Base-by-base conservation (phyloP, 2,113 vertebrate genomes). In the Ardeotis arabs region DNA sequence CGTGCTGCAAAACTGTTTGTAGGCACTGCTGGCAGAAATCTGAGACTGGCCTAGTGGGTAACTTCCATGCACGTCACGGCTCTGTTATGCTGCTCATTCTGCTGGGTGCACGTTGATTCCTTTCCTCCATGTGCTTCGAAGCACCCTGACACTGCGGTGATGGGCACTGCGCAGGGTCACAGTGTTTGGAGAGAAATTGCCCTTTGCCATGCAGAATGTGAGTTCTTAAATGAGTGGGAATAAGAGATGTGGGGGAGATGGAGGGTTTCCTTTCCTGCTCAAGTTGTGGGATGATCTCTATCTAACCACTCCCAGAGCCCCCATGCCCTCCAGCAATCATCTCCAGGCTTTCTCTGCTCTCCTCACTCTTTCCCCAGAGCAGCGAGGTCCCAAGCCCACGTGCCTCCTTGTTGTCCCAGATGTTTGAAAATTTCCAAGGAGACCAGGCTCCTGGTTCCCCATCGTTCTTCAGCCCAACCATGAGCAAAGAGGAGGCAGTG, bases 1-100 rank as follows among this genome's bases (percentile, higher is more conserved):
- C 2, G 0, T 45, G 35, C 21, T 0, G 0, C 25, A 62, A 50
- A 50, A 25, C 7, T 23, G 8, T 47, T 72, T 52, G 25, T 47
- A 74, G 53, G 14, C 5, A 9, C 35, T 52, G 28, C 9, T 47
- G 73, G 17, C 0, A 3, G 41, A 68, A 74, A 74, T 9, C 33
- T 4, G 20, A 60, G 27, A 27, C 16, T 29, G 7, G 8, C 4
- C 11, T 1, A 0, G 22, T 29, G 31, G 41, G 50, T 58, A 35
- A 45, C 3, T 31, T 47, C 3, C 21, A 14, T 28, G 29, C 15
- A 11, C 0, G 1, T 50, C 49, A n/a, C 12, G 19, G 24, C 33
- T 49, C 22, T 11, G 39, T 73, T 67, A 47, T 0, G 0, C n/a
- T 27, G 37, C 24, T 33, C 5, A 1, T 56, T 80, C 33, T 45